These are phyloP conservation scores for Caranx ignobilis DNA, from an alignment of 2,113 vertebrate genomes.

Conservation along the genomic window DNA sequence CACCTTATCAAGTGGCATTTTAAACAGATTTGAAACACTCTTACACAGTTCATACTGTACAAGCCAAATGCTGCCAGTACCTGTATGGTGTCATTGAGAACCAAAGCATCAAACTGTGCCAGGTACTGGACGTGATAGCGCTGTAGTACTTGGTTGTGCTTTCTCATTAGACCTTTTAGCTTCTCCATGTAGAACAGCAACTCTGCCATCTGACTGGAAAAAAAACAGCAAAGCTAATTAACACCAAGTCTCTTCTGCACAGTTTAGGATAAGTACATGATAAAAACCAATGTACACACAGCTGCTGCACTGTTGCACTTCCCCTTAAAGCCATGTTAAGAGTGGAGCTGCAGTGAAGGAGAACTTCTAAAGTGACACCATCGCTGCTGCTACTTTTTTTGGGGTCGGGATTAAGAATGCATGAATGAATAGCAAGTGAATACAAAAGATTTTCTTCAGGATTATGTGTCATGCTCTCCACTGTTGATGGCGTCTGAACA, in stretches of 20 bases:
- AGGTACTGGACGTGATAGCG: conserved; percentile 92
- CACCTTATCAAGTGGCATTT: no score
- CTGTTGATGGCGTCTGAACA: not conserved
- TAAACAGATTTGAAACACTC: not conserved
- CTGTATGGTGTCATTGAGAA: conserved; percentile 93
- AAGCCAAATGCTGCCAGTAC: conserved; percentile 66
- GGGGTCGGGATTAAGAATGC: not conserved
- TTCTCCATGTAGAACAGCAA: conserved; percentile 90
- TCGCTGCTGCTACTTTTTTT: not conserved
- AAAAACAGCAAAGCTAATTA: not conserved
- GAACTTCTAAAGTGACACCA: not conserved
- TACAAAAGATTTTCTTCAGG: not conserved
- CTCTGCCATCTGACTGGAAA: conserved; percentile 88
- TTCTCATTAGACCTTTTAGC: conserved; percentile 82
- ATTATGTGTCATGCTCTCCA: not conserved
- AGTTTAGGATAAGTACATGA: not conserved
- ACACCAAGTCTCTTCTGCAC: not conserved
- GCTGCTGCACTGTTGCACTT: not conserved
- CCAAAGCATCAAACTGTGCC: conserved; percentile 90
- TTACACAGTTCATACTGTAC: not conserved
- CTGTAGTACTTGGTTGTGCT: conserved; percentile 81
- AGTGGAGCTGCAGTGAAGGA: not conserved
- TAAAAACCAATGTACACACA: not conserved
- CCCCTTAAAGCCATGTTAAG: not conserved
- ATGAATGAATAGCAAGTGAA: not conserved